Percentiles rank a stretch among this genome's conserved stretches.
phyloP scores from a whole-genome alignment of 2,797 vertebrate species.

The Sebastes miniatus region DNA sequence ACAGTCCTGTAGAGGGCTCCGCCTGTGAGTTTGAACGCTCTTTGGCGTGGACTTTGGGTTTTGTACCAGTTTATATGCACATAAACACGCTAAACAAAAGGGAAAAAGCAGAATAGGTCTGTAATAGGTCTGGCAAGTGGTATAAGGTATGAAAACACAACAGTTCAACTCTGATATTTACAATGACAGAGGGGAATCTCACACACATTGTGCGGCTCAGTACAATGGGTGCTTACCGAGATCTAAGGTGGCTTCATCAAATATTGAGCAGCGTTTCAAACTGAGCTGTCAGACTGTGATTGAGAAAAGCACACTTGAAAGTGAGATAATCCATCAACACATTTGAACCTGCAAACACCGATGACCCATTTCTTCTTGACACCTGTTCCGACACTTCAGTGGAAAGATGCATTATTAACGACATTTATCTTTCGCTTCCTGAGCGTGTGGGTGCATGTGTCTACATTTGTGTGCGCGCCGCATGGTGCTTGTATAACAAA shows the following conservation, averaged over 20 bases:
- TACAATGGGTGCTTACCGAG: constrained; percentile 41
- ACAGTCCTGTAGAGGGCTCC: too few relatives aligned
- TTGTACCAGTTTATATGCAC: too few relatives aligned
- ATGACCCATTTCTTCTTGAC: constrained; percentile 52
- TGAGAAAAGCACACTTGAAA: constrained; percentile 55
- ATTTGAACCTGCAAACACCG: constrained; percentile 52
- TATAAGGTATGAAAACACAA: neutral
- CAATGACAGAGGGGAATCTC: constrained; percentile 22
- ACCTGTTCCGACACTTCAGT: constrained; percentile 53
- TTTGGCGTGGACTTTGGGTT: too few relatives aligned
- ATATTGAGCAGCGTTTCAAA: constrained; percentile 64
- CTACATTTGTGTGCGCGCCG: neutral
- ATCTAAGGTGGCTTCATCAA: constrained; percentile 64
- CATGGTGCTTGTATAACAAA: neutral
- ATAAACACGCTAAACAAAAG: too few relatives aligned
- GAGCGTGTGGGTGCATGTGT: neutral
- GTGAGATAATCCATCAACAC: constrained; percentile 63
- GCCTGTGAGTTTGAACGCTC: too few relatives aligned
- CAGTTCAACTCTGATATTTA: constrained; percentile 5
- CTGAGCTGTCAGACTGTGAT: constrained; percentile 47
- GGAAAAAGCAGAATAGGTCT: too few relatives aligned
- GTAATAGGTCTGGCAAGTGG: neutral
- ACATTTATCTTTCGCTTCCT: constrained; percentile 37
- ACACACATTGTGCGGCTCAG: constrained; percentile 24
- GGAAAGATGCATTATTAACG: constrained; percentile 60